Percentiles rank a stretch among this genome's conserved stretches.
Evolutionary conservation across 1,140 invertebrate species (phyloP).

Genomic region (Pseudomyrmex flavicornis): DNA sequence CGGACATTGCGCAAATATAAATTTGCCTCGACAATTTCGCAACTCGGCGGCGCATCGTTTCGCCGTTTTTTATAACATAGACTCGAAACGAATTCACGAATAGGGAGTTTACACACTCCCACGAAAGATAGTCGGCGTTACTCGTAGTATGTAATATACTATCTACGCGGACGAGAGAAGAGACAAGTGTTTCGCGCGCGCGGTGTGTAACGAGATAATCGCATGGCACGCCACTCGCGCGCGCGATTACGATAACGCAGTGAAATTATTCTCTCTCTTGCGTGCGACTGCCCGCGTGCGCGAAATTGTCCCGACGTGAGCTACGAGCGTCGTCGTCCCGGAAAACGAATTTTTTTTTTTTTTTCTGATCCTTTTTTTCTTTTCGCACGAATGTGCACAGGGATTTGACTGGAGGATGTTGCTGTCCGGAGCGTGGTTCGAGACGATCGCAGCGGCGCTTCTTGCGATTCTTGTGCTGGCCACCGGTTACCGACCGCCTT

Average conservation of each 20-base stretch:
- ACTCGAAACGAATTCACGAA: conserved; percentile 6
- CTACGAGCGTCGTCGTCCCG: not conserved
- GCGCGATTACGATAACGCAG: conserved; percentile 29
- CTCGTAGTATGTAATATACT: conserved; percentile 10
- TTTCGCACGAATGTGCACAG: conserved; percentile 11
- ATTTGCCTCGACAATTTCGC: too few relatives aligned
- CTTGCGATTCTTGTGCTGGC: conserved; percentile 77
- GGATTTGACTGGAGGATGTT: conserved; percentile 73
- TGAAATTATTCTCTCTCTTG: conserved; percentile 1
- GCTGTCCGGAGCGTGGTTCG: conserved; percentile 79
- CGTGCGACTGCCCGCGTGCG: not conserved
- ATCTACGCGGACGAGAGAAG: conserved; percentile 20
- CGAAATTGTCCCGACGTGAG: not conserved
- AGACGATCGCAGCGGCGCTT: conserved; percentile 76
- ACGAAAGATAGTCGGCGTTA: conserved; percentile 23
- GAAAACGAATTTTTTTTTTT: not conserved
- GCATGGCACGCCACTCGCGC: not conserved
- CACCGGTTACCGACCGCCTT: conserved; percentile 79
- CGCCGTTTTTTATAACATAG: conserved; percentile 3
- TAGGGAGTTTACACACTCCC: conserved; percentile 10
- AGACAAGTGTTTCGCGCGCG: conserved; percentile 38
- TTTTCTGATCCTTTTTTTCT: conserved; percentile 21
- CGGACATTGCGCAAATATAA: too few relatives aligned
- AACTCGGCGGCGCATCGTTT: not conserved
- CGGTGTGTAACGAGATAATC: conserved; percentile 31